Evolutionary conservation across 1,140 invertebrate species (phyloP).

Genomic region (Bombus picipes): DNA sequence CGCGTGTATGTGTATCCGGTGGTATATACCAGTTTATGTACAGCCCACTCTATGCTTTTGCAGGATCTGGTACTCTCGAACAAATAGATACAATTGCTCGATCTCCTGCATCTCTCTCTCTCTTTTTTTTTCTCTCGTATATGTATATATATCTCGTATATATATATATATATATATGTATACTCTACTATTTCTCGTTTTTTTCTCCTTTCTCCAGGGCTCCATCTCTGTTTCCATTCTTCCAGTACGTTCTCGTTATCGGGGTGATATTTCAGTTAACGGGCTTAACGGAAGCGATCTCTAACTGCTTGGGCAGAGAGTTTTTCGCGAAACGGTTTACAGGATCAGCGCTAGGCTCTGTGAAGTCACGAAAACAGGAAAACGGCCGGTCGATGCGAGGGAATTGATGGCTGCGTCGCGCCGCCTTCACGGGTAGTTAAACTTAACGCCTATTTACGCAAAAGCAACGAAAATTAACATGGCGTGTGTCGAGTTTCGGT

Average conservation of each 20-base stretch:
- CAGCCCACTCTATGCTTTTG: neutral
- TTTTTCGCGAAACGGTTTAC: slow-evolving; percentile 19
- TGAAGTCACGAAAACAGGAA: slow-evolving; percentile 20
- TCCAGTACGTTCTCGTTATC: slow-evolving; percentile 75
- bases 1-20: neutral
- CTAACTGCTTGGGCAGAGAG: neutral
- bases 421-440: slow-evolving; percentile 46
- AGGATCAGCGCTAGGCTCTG: neutral
- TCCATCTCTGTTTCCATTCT: slow-evolving; percentile 45
- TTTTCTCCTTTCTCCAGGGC: neutral
- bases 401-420: slow-evolving; percentile 35
- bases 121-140: neutral
- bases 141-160: neutral
- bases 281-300: slow-evolving; percentile 65
- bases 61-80: neutral
- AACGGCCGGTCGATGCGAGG: slow-evolving; percentile 19
- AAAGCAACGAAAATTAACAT: slow-evolving; percentile 50
- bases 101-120: neutral
- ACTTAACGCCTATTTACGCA: slow-evolving; percentile 51
- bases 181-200: neutral
- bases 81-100: slow-evolving; percentile 25
- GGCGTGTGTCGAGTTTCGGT: neutral
- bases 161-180: neutral
- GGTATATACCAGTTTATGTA: slow-evolving; percentile 9
- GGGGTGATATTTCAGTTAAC: slow-evolving; percentile 78